Evolutionary conservation across 2,888 invertebrate genomes (phyloP), one percentile per base, ranked within the genome.

Genomic region (Drosophila pseudotalamancana): DNA sequence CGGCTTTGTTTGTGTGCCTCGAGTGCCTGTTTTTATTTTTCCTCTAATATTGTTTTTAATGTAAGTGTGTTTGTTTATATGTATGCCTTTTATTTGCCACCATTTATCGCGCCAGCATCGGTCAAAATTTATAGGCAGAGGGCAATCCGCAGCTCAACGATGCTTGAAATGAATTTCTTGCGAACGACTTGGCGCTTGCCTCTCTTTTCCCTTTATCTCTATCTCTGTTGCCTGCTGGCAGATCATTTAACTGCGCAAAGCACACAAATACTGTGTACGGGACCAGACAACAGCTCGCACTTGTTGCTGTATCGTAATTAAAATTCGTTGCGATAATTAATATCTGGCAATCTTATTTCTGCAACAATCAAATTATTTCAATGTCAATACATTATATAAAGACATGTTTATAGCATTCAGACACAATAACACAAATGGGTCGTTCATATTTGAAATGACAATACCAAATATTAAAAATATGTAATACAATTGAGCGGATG

Each of bases 301-400:
- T 74, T 70, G 69, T 48, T 49, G 35, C 39, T 59, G 34, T 77
- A 66, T 84, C 43, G 59, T 75, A 85, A 87, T 87, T 69, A 73
- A 81, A 85, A 87, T 82, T 87, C 67, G 78, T 69, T 81, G 51
- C 73, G 82, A 78, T 78, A 78, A 87, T 83, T 83, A 87, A 87
- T 76, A 85, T 72, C 72, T 70, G 85, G 81, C 87, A 84, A 68
- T 63, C 78, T 65, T 72, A 74, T 63, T 76, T 76, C 67, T 69
- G 68, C 81, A 83, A 49, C 70, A 82, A 76, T 79, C 51, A 73
- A 79, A 48, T 70, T 56, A 54, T 65, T 73, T 80, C 74, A 81
- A 76, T 86, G 84, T 59, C 77, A 65, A 45, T 32, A 71, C 25
- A 61, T 64, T 60, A 54, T 51, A 14, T 32, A 14, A 3, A 51